phyloP scores from a whole-genome alignment of 2,888 invertebrate species.

The Caenorhabditis macrosperma region DNA sequence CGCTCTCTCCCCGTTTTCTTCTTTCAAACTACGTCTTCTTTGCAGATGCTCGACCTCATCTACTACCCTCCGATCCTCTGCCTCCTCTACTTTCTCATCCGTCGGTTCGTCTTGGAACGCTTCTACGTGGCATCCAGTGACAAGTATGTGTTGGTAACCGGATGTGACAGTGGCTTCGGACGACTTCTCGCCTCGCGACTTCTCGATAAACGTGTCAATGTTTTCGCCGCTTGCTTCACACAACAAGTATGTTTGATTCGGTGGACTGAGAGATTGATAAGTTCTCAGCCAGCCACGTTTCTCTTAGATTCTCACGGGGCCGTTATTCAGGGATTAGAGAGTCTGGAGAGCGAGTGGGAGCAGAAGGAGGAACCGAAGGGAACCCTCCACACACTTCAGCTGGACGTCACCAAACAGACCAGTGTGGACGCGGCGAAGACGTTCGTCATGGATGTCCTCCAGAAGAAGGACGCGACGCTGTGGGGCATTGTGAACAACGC shows the following conservation, averaged over 20 bases:
- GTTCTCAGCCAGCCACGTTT: too few species aligned
- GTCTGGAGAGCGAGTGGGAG: conserved; percentile 35
- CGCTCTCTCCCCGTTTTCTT: not conserved
- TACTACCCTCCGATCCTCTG: conserved; percentile 22
- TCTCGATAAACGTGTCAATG: conserved; percentile 85
- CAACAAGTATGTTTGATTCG: conserved; percentile 60
- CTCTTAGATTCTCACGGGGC: not conserved
- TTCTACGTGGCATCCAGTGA: conserved; percentile 54
- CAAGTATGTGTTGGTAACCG: conserved; percentile 67
- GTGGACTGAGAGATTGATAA: too few species aligned
- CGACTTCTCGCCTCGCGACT: conserved; percentile 77
- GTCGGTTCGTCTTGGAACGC: conserved; percentile 63
- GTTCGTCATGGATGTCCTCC: conserved; percentile 81
- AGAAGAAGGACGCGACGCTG: conserved; percentile 87
- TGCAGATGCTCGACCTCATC: conserved; percentile 38
- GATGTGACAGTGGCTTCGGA: conserved; percentile 80
- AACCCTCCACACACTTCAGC: conserved; percentile 84
- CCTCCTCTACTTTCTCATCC: conserved; percentile 59
- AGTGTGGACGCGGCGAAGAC: conserved; percentile 88
- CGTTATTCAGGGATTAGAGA: conserved; percentile 52
- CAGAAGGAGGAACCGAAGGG: conserved; percentile 23
- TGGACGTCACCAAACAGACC: conserved; percentile 82
- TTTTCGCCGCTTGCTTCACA: conserved; percentile 87
- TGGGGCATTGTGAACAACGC: conserved; percentile 95
- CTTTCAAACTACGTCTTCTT: too few species aligned